These are phyloP conservation scores for Idaea straminata DNA, from an alignment of 2,888 invertebrate genomes.

Conservation along the genomic window DNA sequence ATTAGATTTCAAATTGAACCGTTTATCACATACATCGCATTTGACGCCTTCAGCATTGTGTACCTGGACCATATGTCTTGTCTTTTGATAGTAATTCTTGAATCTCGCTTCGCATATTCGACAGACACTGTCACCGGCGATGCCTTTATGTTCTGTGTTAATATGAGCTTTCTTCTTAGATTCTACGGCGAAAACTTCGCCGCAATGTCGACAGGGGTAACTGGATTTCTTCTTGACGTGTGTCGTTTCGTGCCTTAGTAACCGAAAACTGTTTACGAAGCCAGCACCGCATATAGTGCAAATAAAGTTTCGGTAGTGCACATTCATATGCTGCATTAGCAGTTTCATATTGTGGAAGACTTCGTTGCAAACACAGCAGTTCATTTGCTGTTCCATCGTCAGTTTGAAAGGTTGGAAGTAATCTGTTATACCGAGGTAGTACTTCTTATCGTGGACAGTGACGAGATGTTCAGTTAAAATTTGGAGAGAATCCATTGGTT, in stretches of 20 bases:
- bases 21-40: conserved; percentile 66
- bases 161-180: conserved; percentile 70
- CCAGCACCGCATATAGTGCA: conserved; percentile 71
- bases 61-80: conserved; percentile 68
- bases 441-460: conserved; percentile 58
- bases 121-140: conserved; percentile 70
- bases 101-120: conserved; percentile 71
- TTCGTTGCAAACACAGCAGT: conserved; percentile 64
- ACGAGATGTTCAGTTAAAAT: conserved; percentile 58
- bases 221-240: conserved; percentile 66
- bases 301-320: conserved; percentile 69
- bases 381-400: conserved; percentile 57
- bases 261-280: conserved; percentile 64
- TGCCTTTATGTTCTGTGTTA: conserved; percentile 67
- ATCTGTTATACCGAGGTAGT: conserved; percentile 59
- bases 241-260: conserved; percentile 65
- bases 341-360: conserved; percentile 65
- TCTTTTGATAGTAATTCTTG: conserved; percentile 72
- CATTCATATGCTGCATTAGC: conserved; percentile 71
- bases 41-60: conserved; percentile 69
- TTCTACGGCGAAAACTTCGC: conserved; percentile 60
- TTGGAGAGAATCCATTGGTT: conserved; percentile 49
- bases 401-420: conserved; percentile 65
- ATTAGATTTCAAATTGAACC: conserved; percentile 69
- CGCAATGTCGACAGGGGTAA: conserved; percentile 63